Evolutionary conservation across 1,140 invertebrate genomes (phyloP).

Genomic region (Lepidurus arcticus): DNA sequence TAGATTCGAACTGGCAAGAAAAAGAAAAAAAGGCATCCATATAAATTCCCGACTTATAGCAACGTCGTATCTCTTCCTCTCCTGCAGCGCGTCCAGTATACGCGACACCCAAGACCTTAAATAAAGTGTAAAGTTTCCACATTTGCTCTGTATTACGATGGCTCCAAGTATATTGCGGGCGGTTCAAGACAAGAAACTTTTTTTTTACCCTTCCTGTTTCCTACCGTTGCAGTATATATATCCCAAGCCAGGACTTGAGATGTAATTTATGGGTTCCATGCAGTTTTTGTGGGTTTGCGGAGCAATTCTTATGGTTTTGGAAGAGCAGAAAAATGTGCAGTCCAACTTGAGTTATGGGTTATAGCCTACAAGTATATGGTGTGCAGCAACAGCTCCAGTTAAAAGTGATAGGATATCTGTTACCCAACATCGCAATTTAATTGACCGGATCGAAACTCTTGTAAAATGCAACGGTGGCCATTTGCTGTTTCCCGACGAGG

Average conservation of each 20-base stretch:
- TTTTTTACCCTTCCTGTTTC: neutral
- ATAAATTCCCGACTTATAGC: conserved; percentile 10
- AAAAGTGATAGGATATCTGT: conserved; percentile 2
- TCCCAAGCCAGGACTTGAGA: neutral
- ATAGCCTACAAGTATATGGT: neutral
- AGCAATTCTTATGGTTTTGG: neutral
- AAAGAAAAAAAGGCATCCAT: neutral
- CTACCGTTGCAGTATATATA: neutral
- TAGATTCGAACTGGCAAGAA: neutral
- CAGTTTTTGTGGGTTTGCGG: neutral
- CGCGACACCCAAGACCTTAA: neutral
- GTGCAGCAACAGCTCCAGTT: neutral
- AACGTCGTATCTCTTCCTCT: neutral
- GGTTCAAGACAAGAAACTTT: neutral
- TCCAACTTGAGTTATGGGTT: neutral
- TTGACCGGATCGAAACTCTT: no score
- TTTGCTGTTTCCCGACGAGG: no score
- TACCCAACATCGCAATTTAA: neutral
- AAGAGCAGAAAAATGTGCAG: neutral
- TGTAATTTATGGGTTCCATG: neutral
- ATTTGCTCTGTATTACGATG: conserved; percentile 2
- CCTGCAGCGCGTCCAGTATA: neutral
- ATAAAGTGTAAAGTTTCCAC: conserved; percentile 22
- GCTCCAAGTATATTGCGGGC: conserved; percentile 3
- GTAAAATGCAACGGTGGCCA: no score